Evolutionary conservation across 2,797 vertebrate genomes (phyloP).

Genomic region (Thalassophryne amazonica): DNA sequence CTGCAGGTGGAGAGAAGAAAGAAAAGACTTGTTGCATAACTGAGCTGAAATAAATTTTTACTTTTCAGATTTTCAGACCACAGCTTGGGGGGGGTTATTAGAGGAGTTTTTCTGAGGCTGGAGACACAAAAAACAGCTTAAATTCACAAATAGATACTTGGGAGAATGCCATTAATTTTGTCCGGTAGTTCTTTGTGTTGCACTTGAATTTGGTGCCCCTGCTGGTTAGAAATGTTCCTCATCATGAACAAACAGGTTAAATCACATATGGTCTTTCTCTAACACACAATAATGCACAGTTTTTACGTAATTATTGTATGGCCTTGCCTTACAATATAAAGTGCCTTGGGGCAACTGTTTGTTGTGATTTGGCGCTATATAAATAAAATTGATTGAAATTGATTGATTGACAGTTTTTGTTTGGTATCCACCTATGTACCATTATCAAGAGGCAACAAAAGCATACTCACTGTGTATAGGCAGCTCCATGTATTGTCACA

Average conservation of each 20-base stretch:
- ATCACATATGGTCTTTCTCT: conserved; percentile 22
- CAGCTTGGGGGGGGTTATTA: conserved; percentile 37
- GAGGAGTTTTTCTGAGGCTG: conserved; percentile 34
- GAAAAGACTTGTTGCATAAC: conserved; percentile 10
- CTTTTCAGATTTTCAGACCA: conserved; percentile 2
- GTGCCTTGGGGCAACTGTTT: no score
- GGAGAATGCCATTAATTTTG: conserved; percentile 15
- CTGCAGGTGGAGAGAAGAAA: conserved; percentile 64
- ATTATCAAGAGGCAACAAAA: no score
- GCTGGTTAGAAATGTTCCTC: conserved; percentile 33
- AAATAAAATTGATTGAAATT: no score
- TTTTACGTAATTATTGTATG: no score
- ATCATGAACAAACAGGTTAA: conserved; percentile 46
- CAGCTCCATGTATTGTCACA: conserved; percentile 67
- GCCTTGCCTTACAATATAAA: no score
- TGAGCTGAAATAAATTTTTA: conserved; percentile 1
- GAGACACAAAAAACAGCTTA: conserved; percentile 5
- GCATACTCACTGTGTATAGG: conserved; percentile 73
- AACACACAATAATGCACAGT: not conserved
- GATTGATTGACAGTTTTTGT: no score
- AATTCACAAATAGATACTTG: conserved; percentile 4
- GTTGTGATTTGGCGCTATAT: no score
- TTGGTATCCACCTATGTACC: not conserved
- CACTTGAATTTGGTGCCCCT: conserved; percentile 45
- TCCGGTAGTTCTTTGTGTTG: conserved; percentile 22